Conservation (phyloP, 2,888 invertebrate genomes). For the Flabesymbios commensalis region DNA sequence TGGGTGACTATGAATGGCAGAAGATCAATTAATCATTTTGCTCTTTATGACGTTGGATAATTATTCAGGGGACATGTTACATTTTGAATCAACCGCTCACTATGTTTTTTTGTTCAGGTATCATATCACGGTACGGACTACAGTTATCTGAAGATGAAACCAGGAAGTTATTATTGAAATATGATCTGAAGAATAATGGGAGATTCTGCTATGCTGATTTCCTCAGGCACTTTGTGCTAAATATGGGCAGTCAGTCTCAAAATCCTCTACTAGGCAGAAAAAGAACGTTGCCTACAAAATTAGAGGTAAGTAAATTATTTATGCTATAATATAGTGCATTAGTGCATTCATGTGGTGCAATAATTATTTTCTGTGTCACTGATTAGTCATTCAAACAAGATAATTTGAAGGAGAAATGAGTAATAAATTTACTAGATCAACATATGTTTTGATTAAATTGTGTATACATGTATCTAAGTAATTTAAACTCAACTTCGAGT, state of each 20-base stretch:
- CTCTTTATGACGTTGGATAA: too few species aligned
- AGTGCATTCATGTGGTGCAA: background rate
- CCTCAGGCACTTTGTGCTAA: conserved; percentile 54
- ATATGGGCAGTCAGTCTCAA: too few species aligned
- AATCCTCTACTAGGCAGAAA: conserved; percentile 33
- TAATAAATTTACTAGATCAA: too few species aligned
- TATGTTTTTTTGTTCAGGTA: too few species aligned
- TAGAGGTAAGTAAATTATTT: background rate
- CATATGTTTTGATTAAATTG: too few species aligned
- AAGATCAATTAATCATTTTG: too few species aligned
- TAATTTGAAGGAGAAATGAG: too few species aligned
- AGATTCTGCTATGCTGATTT: conserved; percentile 54
- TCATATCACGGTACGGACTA: conserved; percentile 41
- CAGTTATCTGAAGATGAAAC: conserved; percentile 46
- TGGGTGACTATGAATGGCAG: too few species aligned
- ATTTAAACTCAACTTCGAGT: too few species aligned
- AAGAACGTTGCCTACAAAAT: conserved; percentile 1
- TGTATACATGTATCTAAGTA: too few species aligned
- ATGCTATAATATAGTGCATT: background rate
- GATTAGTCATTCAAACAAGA: background rate
- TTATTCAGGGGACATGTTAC: too few species aligned
- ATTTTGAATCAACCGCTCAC: too few species aligned
- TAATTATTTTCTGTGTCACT: background rate
- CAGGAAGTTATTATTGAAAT: conserved; percentile 50
- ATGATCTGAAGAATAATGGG: conserved; percentile 53